Percentiles rank a stretch among this genome's conserved stretches.
These are phyloP conservation scores for Tenthredo livida DNA, from an alignment of 2,888 invertebrate genomes.

Conservation along the genomic window DNA sequence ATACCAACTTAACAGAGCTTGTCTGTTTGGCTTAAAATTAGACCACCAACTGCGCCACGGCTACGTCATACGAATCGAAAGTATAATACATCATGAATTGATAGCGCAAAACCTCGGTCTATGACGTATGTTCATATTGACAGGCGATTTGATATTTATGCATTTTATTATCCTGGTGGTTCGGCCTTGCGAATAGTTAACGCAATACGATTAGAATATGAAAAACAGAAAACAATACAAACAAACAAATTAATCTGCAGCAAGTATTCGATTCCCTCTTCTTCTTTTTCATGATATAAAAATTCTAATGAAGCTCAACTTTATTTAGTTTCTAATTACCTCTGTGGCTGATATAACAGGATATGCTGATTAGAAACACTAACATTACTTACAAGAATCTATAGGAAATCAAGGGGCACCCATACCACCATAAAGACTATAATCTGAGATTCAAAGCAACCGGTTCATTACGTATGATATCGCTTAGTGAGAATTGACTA, in stretches of 20 bases:
- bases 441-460: not conserved
- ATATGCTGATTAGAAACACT: constrained; percentile 7
- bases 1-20: not conserved
- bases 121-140: not conserved
- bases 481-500: not conserved
- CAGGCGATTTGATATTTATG: not conserved
- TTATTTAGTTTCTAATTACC: not conserved
- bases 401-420: not conserved
- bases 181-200: not conserved
- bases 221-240: not conserved
- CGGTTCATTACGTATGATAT: not conserved
- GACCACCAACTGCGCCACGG: not conserved
- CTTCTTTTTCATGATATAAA: not conserved
- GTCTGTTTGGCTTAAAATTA: not conserved
- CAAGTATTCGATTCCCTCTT: not conserved
- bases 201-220: not conserved
- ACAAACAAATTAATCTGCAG: not conserved
- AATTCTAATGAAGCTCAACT: not conserved
- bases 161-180: not conserved
- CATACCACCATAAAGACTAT: not conserved
- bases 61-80: not conserved
- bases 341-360: not conserved
- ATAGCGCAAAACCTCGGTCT: not conserved
- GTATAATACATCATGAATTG: not conserved
- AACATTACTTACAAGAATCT: not conserved